Evolutionary conservation across 2,797 vertebrate genomes (phyloP).

Genomic region (Notolepis coatsorum): DNA sequence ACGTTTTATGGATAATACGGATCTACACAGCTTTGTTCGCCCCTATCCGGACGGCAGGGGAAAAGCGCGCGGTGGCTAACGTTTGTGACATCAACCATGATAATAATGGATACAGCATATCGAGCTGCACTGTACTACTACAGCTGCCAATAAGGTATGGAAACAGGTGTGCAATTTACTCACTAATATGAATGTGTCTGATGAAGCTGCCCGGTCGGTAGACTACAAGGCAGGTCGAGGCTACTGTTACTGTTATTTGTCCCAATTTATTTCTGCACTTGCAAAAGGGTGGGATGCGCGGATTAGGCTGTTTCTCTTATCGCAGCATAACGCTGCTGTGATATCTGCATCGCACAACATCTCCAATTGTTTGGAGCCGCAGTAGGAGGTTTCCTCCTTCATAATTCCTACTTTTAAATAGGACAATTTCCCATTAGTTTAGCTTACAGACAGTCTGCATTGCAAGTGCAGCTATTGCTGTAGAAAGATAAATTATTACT

Average conservation of each 20-base stretch:
- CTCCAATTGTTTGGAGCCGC: constrained; percentile 35
- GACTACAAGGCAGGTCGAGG: too few relatives aligned
- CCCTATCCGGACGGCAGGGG: constrained; percentile 13
- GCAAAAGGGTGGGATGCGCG: constrained; percentile 47
- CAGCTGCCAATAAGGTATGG: constrained; percentile 63
- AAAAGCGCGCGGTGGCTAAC: constrained; percentile 43
- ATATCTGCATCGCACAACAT: constrained; percentile 56
- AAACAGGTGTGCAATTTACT: neutral
- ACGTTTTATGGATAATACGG: constrained; percentile 34
- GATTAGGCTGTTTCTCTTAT: constrained; percentile 41
- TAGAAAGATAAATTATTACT: neutral
- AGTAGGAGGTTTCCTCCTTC: constrained; percentile 17
- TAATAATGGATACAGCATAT: constrained; percentile 50
- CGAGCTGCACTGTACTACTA: constrained; percentile 48
- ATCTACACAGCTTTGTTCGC: constrained; percentile 34
- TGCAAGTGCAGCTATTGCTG: too few relatives aligned
- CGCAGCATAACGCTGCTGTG: constrained; percentile 42
- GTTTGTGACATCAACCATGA: constrained; percentile 30
- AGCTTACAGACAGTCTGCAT: too few relatives aligned
- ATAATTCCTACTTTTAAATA: too few relatives aligned
- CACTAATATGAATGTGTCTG: too few relatives aligned
- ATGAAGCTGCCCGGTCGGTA: too few relatives aligned
- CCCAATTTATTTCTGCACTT: too few relatives aligned
- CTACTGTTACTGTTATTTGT: too few relatives aligned
- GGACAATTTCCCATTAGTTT: too few relatives aligned